Base-by-base conservation (phyloP, 2,888 invertebrate genomes). In the Reticulitermes lucifugus region DNA sequence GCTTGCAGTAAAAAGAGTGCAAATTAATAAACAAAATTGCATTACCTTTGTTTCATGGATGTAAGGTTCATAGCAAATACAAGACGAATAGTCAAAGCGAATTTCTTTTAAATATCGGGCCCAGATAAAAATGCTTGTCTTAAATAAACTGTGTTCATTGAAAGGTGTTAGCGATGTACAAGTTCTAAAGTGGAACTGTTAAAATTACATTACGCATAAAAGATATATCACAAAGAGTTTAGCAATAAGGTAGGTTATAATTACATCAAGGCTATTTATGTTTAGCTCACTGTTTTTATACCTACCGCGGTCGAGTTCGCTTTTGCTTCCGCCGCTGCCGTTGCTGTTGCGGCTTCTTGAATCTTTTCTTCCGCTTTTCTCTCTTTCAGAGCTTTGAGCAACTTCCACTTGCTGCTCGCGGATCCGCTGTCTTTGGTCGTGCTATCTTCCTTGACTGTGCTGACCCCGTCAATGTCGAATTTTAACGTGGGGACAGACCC, bases 401-500 rank as follows among this genome's bases (percentile, higher is more conserved):
- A 92, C 90, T 97, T 97, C 98, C 98, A 98, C 90, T 97, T 97
- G 89, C 97, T 97, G 14, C 96, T 95, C 83, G 95, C 93, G 21
- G 93, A 94, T 79, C 93, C 93, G 22, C 41, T 43, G 88, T 89
- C 92, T 87, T 89, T 89, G 89, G 90, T 91, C 87, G 89, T 91
- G 89, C 88, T 90, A 21, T 88, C 88, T 85, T 89, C 90, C 87
- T 90, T 91, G 10, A 88, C 88, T 18, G 87, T 73, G 29, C 84
- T 73, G 77, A n/a, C 60, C 55, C 83, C 77, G 46, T 86, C 86
- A 2, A 65, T 88, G 89, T 93, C 92, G 83, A 93, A 91, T 88
- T 92, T 91, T 87, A 93, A 93, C 88, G 91, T 91, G 2, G 93
- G 93, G 84, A 93, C 90, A 83, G 90, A 90, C 70, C 90, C 85